Base-by-base conservation (phyloP, 2,888 invertebrate species). In the Creontiades dilutus region DNA sequence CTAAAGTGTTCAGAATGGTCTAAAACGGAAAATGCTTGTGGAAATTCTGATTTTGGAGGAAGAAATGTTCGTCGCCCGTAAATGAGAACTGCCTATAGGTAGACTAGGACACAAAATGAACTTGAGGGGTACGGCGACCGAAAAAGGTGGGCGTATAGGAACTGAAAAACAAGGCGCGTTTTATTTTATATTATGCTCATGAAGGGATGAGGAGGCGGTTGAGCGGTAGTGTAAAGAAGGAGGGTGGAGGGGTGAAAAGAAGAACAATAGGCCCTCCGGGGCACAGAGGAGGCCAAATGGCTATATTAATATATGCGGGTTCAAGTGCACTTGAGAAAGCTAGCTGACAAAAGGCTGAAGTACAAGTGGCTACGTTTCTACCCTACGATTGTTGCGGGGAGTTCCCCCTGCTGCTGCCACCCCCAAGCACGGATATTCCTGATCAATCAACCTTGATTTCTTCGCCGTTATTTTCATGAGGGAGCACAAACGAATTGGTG, bases 241-340 rank as follows among this genome's bases (percentile, higher is more conserved):
- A 37, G 2, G 57, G 52, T 48, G 52, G n/a, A 23, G 57, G 48
- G 86, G 68, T 46, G 52, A 80, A 37, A 55, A 28, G 47, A 84
- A 89, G 89, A 84, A 89, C 89, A 89, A 89, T 89, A 89, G 89
- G 75, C 75, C 48, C 75, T 68, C 47, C 46, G 52, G 61, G 81
- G 57, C 68, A 68, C 68, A 61, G 89, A 80, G 89, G 28, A 80
- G 89, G 89, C 89, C 89, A 89, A 89, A 89, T 89, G 89, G 89
- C 89, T 89, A 89, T 89, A 89, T 89, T 89, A 89, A 89, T 89
- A 89, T 89, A 89, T 89, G 89, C 89, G 84, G 89, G 89, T 89
- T 89, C 89, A 89, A 89, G 89, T 89, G 89, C 89, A 89, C 89
- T 89, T 75, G 89, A 80, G 89, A 85, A 57, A 89, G 89, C 84